phyloP scores from a whole-genome alignment of 2,888 invertebrate genomes.

The Diplazon laetatorius region DNA sequence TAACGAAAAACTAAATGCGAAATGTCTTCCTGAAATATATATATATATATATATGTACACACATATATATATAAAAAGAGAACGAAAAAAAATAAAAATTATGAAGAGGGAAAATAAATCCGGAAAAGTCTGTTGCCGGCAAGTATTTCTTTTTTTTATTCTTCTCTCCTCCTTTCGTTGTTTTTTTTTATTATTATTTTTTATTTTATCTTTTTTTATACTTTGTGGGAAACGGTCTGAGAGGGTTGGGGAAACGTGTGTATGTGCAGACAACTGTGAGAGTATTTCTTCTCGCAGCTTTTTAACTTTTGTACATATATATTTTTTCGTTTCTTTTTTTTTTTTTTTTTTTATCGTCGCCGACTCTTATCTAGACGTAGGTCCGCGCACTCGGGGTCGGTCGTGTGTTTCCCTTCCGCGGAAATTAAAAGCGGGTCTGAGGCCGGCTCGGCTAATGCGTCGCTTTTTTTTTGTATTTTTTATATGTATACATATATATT shows the following conservation, averaged over 20 bases:
- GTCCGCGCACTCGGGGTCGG: constrained; percentile 16
- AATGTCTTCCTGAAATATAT: constrained; percentile 40
- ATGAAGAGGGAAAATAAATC: constrained; percentile 11
- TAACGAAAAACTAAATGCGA: constrained; percentile 44
- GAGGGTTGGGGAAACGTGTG: constrained; percentile 12
- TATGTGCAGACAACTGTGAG: constrained; percentile 23
- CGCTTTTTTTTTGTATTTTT: too few species aligned
- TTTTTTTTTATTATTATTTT: too few species aligned
- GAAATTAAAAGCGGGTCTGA: constrained; percentile 56
- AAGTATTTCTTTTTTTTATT: constrained; percentile 15
- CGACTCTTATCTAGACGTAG: constrained; percentile 20
- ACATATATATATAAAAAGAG: constrained; percentile 19
- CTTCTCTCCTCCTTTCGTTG: too few species aligned
- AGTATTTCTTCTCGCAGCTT: constrained; percentile 24
- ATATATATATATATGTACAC: constrained; percentile 1
- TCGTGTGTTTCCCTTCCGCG: constrained; percentile 26
- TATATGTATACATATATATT: too few species aligned
- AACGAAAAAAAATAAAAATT: constrained; percentile 12
- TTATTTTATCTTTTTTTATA: too few species aligned
- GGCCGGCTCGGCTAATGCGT: too few species aligned
- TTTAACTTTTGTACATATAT: too few species aligned
- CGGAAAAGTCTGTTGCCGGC: not conserved
- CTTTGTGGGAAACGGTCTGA: too few species aligned
- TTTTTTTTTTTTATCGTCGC: constrained; percentile 27
- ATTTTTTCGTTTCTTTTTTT: too few species aligned